A percentile compares a stretch with the other conserved stretches of the same genome.
Evolutionary conservation across 2,888 invertebrate genomes (phyloP).

Genomic region (Brachyptera putata): DNA sequence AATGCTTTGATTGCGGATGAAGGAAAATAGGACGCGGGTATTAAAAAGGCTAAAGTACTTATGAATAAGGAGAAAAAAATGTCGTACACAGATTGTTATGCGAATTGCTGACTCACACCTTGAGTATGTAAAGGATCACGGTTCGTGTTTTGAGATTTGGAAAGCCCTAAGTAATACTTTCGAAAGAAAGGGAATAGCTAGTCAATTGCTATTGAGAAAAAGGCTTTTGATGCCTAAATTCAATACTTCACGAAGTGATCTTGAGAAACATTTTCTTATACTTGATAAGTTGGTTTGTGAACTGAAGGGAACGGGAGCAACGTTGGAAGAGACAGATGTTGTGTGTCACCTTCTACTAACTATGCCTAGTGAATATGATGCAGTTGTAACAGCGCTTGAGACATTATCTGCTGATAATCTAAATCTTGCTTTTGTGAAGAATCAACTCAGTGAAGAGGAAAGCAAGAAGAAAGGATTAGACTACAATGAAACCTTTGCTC

Average conservation of each 20-base stretch:
- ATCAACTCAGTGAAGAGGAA: background rate
- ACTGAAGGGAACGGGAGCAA: slow-evolving; percentile 1
- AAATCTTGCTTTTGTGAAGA: background rate
- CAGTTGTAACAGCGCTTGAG: background rate
- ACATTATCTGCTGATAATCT: background rate
- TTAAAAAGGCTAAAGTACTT: background rate
- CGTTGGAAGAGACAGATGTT: slow-evolving; percentile 8
- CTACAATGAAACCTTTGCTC: slow-evolving; percentile 3
- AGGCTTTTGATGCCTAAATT: background rate
- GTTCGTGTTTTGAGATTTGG: background rate
- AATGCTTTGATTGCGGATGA: background rate
- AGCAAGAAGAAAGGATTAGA: background rate
- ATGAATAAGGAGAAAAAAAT: background rate
- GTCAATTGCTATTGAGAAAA: background rate
- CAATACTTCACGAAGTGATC: background rate
- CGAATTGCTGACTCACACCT: background rate
- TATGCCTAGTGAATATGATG: background rate
- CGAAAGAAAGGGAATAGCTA: background rate
- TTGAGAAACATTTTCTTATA: background rate
- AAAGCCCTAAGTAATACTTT: background rate
- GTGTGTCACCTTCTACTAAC: slow-evolving; percentile 17
- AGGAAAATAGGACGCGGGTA: background rate
- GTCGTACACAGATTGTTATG: background rate
- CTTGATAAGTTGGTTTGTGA: slow-evolving; percentile 9
- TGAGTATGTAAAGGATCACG: background rate